Evolutionary conservation across 2,797 vertebrate species (phyloP).

Genomic region (Pangasius sanitwongsei): DNA sequence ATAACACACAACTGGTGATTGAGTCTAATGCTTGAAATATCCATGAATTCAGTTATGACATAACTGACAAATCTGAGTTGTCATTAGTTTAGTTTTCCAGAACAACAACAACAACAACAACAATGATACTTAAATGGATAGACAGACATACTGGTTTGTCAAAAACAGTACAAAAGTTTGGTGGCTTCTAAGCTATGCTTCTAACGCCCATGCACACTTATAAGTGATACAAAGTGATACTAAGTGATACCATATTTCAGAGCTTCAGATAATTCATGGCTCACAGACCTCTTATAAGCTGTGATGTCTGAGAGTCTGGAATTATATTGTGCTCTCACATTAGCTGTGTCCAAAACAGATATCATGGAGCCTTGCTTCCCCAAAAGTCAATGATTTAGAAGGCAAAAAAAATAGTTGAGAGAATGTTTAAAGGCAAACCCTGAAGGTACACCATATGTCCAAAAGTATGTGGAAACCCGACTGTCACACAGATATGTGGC

Average conservation of each 20-base stretch:
- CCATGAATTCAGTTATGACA: not conserved
- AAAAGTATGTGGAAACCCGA: not conserved
- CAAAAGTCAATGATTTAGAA: not conserved
- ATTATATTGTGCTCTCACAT: not conserved
- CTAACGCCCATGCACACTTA: not conserved
- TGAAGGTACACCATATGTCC: not conserved
- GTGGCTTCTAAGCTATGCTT: too few relatives aligned
- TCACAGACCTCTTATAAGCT: not conserved
- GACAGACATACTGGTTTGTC: not conserved
- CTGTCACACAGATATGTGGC: not conserved
- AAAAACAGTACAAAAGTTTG: too few relatives aligned
- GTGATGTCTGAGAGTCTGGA: not conserved
- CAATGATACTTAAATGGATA: not conserved
- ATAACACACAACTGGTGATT: slow-evolving; percentile 31
- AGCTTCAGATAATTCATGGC: not conserved
- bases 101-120: not conserved
- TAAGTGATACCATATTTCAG: not conserved
- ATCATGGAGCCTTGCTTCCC: not conserved
- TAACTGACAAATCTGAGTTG: not conserved
- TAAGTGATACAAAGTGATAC: not conserved
- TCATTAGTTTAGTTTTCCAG: not conserved
- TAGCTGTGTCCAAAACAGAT: not conserved
- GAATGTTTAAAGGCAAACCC: not conserved
- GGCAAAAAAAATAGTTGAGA: not conserved
- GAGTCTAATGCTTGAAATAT: slow-evolving; percentile 53